Conservation (phyloP, 2,113 vertebrate species). For the Pelobates fuscus region DNA sequence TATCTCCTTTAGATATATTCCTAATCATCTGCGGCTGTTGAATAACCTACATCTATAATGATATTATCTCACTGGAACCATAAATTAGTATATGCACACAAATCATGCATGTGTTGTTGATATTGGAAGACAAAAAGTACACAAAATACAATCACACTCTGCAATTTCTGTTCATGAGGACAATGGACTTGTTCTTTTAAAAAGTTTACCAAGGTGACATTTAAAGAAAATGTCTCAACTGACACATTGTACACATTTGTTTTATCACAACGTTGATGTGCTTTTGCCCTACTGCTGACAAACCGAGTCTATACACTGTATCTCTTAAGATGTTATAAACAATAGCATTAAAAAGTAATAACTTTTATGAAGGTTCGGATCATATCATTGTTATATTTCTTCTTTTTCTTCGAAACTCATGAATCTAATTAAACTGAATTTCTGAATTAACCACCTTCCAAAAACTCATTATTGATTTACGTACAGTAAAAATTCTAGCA, state of each 20-base stretch:
- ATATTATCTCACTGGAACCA: no score
- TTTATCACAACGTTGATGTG: no score
- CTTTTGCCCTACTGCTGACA: not conserved
- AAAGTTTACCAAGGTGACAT: constrained; percentile 6
- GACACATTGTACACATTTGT: not conserved
- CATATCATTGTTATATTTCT: constrained; percentile 40
- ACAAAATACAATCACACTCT: no score
- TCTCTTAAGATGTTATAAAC: constrained; percentile 19
- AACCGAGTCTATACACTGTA: not conserved
- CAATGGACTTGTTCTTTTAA: not conserved
- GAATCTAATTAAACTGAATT: constrained; percentile 32
- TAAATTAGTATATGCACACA: no score
- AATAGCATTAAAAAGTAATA: constrained; percentile 35
- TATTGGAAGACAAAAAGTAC: no score
- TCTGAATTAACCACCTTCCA: constrained; percentile 32
- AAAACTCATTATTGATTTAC: constrained; percentile 38
- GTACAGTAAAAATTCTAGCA: constrained; percentile 22
- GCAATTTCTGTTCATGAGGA: no score
- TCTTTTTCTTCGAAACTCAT: constrained; percentile 17
- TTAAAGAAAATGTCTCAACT: not conserved
- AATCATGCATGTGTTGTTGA: no score
- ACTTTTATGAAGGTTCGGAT: not conserved
- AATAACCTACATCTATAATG: no score
- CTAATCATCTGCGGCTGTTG: no score
- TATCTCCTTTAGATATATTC: no score